Evolutionary conservation across 1,140 invertebrate genomes (phyloP).

Genomic region (Centruroides sculpturatus): DNA sequence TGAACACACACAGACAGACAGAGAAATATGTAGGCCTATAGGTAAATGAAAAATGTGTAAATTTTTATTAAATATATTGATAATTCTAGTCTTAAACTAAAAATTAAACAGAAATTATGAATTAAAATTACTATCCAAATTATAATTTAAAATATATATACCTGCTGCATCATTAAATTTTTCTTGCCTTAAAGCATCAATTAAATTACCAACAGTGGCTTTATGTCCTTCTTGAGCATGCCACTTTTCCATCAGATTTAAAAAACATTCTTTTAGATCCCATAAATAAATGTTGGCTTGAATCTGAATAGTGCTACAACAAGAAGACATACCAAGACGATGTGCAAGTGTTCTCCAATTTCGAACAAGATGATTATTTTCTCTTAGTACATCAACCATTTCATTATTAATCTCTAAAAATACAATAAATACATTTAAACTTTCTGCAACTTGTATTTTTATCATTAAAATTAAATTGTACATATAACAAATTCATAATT

Average conservation of each 20-base stretch:
- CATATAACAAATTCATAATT: too few species aligned
- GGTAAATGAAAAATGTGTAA: too few species aligned
- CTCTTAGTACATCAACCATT: slow-evolving; percentile 1
- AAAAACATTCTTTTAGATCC: slow-evolving; percentile 2
- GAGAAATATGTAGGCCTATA: too few species aligned
- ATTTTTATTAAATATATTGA: too few species aligned
- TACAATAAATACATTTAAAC: background rate
- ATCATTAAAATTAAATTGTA: too few species aligned
- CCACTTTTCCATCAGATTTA: slow-evolving; percentile 9
- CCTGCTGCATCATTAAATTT: slow-evolving; percentile 10
- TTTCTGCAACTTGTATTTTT: too few species aligned
- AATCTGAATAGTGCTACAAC: background rate
- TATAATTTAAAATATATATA: background rate
- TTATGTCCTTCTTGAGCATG: background rate
- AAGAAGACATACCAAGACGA: slow-evolving; percentile 1
- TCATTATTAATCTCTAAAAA: slow-evolving; percentile 4
- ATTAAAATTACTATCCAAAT: too few species aligned
- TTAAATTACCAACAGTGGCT: slow-evolving; percentile 1
- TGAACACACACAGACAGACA: too few species aligned
- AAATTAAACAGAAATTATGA: too few species aligned
- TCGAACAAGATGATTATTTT: slow-evolving; percentile 1
- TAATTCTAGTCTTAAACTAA: too few species aligned
- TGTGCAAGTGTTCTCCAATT: slow-evolving; percentile 6
- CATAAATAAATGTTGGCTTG: background rate
- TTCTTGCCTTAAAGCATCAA: slow-evolving; percentile 1